Base-by-base conservation (phyloP, 2,797 vertebrate genomes). In the Tokudaia tokunoshimensis region DNA sequence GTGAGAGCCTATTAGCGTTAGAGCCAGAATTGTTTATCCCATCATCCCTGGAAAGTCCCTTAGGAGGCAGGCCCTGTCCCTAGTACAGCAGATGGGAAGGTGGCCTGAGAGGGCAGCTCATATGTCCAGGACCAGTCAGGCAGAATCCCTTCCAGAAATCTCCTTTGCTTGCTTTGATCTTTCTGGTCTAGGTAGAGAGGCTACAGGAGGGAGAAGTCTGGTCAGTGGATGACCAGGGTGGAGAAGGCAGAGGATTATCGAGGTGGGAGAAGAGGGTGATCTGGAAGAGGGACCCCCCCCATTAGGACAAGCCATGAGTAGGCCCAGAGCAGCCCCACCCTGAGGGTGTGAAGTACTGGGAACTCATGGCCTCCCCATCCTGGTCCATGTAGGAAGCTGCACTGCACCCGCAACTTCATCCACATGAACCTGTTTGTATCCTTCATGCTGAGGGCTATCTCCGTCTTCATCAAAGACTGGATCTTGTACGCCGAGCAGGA, bases 371-470 rank as follows among this genome's bases (percentile, higher is more conserved):
- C 57, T 44, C 44, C 13, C 5, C 37, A 7, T 55, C 19, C 26
- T 37, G 41, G 34, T 63, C 34, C 41, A 1, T 0, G 8, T 96
- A 99, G 99, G 98, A 99, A 99, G 97, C 99, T 99, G 90, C 99
- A 99, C 97, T 99, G 99, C 97, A 99, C 99, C 96, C 98, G 99
- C 61, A 99, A 99, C 98, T 99, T 99, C 98, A 99, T 99, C 97
- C 99, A 99, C 98, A 99, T 99, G 99, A 99, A 99, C 97, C 99
- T 99, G 94, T 99, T 99, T 70, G 99, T 99, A 97, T 99, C 99
- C 0, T 99, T 99, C 98, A 99, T 99, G 97, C 98, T 99, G 97
- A 99, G 99, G 97, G 99, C 99, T 88, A 99, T 99, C 97, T 99
- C 99, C 0, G 99, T 99, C 92, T 99, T 99, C 98, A 99, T 99